phyloP scores from a whole-genome alignment of 2,797 vertebrate genomes.

The Eleutherodactylus coqui region DNA sequence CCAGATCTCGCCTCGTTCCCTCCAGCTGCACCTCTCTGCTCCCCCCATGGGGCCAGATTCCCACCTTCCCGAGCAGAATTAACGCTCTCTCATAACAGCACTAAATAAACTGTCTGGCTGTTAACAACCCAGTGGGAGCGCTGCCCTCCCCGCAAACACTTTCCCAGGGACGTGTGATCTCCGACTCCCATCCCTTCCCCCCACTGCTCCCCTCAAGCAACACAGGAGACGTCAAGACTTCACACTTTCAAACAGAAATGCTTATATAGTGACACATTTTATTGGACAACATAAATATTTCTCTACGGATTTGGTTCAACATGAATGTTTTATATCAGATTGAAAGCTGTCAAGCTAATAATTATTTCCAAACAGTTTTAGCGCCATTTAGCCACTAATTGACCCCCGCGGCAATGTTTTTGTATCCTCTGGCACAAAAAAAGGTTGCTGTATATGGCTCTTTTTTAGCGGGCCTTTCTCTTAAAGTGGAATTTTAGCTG shows the following conservation, averaged over 20 bases:
- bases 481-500: constrained; percentile 11
- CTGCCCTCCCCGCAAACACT: constrained; percentile 62
- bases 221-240: constrained; percentile 53
- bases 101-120: constrained; percentile 65
- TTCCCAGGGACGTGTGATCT: constrained; percentile 62
- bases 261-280: constrained; percentile 63
- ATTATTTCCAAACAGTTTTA: constrained; percentile 55
- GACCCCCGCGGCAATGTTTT: constrained; percentile 28
- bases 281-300: constrained; percentile 62
- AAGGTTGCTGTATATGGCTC: constrained; percentile 13
- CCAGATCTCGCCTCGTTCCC: constrained; percentile 43
- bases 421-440: constrained; percentile 35
- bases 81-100: constrained; percentile 63
- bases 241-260: constrained; percentile 60
- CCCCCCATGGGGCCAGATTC: constrained; percentile 56
- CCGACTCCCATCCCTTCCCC: constrained; percentile 51
- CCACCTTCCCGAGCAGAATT: constrained; percentile 63
- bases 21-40: constrained; percentile 57
- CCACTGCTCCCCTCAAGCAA: constrained; percentile 41
- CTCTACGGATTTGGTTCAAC: constrained; percentile 49
- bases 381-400: constrained; percentile 53
- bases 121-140: constrained; percentile 63
- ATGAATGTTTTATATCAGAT: constrained; percentile 60
- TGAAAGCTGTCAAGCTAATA: constrained; percentile 60
- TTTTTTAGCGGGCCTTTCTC: constrained; percentile 35